phyloP scores from a whole-genome alignment of 2,888 invertebrate genomes.

The Drosophila dives region DNA sequence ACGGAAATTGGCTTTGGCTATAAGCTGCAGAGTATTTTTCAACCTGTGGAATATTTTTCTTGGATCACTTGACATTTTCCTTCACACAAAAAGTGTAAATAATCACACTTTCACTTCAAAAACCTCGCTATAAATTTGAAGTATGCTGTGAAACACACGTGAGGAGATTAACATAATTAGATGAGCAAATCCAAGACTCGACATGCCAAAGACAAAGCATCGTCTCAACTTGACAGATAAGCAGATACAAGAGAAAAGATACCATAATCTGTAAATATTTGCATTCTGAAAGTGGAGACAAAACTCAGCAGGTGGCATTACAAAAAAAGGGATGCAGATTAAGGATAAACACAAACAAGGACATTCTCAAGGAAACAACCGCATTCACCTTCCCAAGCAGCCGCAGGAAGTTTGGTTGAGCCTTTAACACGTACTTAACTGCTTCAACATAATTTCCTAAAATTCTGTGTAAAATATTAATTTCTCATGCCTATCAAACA shows the following conservation, averaged over 20 bases:
- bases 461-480: constrained; percentile 54
- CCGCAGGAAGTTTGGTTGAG: constrained; percentile 25
- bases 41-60: background rate
- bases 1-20: background rate
- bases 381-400: constrained; percentile 13
- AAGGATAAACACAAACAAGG: constrained; percentile 32
- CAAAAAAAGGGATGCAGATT: constrained; percentile 21
- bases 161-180: constrained; percentile 54
- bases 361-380: constrained; percentile 14
- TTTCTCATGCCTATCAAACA: constrained; percentile 18
- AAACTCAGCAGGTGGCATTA: constrained; percentile 13
- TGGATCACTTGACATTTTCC: background rate
- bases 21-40: background rate
- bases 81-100: constrained; percentile 4
- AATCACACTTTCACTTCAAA: constrained; percentile 25
- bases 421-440: constrained; percentile 53
- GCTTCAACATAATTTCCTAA: constrained; percentile 53
- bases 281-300: constrained; percentile 19
- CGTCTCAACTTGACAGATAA: constrained; percentile 33
- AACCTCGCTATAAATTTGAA: constrained; percentile 20
- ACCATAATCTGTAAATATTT: constrained; percentile 63
- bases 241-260: constrained; percentile 12
- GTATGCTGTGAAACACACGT: constrained; percentile 31
- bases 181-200: constrained; percentile 42
- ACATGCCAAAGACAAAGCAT: constrained; percentile 30